Evolutionary conservation across 2,888 invertebrate species (phyloP), one percentile per base, ranked within the genome.

Genomic region (Xylota sylvarum): DNA sequence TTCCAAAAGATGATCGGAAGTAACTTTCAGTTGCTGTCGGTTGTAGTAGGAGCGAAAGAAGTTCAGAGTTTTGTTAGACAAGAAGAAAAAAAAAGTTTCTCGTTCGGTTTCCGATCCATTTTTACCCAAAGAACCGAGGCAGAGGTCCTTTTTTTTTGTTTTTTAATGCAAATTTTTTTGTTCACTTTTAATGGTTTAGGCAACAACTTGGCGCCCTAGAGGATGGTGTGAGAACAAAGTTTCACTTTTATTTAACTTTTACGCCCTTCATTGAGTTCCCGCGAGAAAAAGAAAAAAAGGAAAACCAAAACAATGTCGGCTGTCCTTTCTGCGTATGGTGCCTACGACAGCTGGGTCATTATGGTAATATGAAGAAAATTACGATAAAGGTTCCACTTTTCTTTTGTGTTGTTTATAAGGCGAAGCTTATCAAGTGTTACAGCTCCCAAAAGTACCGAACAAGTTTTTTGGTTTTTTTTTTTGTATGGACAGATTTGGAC

Each of bases 191-290:
- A 84, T 64, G 78, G 73, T 17, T 35, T 43, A 27, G 37, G 6
- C 43, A 30, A 48, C 14, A 73, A 35, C 14, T 62, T 60, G 14
- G 10, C 40, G 52, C 70, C 40, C 27, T n/a, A 35, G 50, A 23
- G 65, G 77, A 35, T n/a, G 30, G 23, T 23, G 3, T 23, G 12
- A 50, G 43, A 73, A 19, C 37, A 55, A 86, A 86, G 72, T 81
- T 86, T 73, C 23, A 76, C 74, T 74, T 80, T 80, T 74, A 67
- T 70, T 86, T 81, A 77, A 86, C 85, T 86, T 77, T 86, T 81
- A 81, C 72, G 50, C 85, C 72, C 81, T 40, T 79, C 72, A 48
- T 56, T 65, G 64, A 17, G 37, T 65, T 56, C 46, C 46, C 35
- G n/a, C 23, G 65, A 43, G 73, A n/a, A 69, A 48, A 69, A 48